Percentiles rank a stretch among this genome's conserved stretches.
Conservation (phyloP, 64 coral and sea anemone species). For the Pocillopora damicornis region DNA sequence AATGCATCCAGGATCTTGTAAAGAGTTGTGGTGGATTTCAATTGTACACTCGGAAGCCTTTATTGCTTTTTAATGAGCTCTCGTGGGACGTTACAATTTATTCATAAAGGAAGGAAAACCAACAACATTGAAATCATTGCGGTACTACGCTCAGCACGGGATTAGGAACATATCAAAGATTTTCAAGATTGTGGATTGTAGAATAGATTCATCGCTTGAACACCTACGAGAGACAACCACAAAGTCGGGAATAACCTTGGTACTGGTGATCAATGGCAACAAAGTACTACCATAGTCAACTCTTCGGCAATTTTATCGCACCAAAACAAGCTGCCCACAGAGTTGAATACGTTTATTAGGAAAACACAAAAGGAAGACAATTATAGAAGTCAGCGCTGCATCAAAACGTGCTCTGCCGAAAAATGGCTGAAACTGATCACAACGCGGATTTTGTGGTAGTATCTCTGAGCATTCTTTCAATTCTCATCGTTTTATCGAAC, state of each 20-base stretch:
- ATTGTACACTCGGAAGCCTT: not conserved
- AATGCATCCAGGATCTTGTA: not conserved
- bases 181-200: not conserved
- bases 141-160: not conserved
- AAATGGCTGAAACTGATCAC: not conserved
- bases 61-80: constrained; percentile 8
- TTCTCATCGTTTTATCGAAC: constrained; percentile 32
- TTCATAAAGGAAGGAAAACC: constrained; percentile 13
- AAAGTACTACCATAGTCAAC: not conserved
- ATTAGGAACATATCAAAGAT: not conserved
- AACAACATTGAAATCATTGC: constrained; percentile 1
- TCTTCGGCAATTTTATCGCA: not conserved
- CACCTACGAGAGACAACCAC: not conserved
- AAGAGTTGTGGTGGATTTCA: not conserved
- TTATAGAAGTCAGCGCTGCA: not conserved
- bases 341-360: not conserved
- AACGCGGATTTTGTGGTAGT: not conserved
- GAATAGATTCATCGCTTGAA: not conserved
- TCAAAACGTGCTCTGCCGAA: not conserved
- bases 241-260: not conserved
- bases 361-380: not conserved
- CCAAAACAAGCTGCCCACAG: not conserved
- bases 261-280: not conserved
- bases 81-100: not conserved
- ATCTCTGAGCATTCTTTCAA: constrained; percentile 15